Evolutionary conservation across 2,797 vertebrate species (phyloP).

Genomic region (Pantherophis alleghaniensis): DNA sequence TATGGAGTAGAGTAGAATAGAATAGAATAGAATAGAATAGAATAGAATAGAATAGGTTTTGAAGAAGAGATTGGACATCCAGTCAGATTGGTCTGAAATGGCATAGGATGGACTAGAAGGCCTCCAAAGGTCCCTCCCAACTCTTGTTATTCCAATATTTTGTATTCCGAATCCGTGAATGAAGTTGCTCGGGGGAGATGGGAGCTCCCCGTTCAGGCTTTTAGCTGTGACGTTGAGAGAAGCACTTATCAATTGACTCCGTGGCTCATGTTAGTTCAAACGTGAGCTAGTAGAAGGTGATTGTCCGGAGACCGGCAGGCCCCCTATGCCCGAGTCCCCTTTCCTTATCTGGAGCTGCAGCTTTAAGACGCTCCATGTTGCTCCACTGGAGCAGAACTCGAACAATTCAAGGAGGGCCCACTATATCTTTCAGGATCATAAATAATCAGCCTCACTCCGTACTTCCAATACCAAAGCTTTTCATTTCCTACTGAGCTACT

Average conservation of each 20-base stretch:
- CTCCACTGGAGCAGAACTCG: not conserved
- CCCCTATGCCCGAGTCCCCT: not conserved
- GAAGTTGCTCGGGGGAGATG: too few species aligned
- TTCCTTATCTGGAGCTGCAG: slow-evolving; percentile 14
- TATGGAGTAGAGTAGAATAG: too few species aligned
- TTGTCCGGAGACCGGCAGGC: not conserved
- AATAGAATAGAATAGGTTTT: too few species aligned
- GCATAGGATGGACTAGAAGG: too few species aligned
- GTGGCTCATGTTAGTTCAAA: not conserved
- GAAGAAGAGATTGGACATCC: too few species aligned
- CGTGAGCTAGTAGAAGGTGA: not conserved
- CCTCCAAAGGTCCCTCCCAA: too few species aligned
- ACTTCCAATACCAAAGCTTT: not conserved
- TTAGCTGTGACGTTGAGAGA: not conserved
- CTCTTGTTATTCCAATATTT: too few species aligned
- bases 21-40: too few species aligned
- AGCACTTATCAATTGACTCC: not conserved
- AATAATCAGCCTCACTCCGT: slow-evolving; percentile 4
- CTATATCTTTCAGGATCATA: slow-evolving; percentile 18
- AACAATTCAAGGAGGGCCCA: slow-evolving; percentile 7
- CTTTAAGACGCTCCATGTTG: not conserved
- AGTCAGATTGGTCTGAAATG: too few species aligned
- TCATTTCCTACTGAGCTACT: slow-evolving; percentile 12
- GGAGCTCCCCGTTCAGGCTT: too few species aligned
- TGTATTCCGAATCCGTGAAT: too few species aligned